Conservation (phyloP, 2,797 vertebrate genomes). For the Moxostoma hubbsi region DNA sequence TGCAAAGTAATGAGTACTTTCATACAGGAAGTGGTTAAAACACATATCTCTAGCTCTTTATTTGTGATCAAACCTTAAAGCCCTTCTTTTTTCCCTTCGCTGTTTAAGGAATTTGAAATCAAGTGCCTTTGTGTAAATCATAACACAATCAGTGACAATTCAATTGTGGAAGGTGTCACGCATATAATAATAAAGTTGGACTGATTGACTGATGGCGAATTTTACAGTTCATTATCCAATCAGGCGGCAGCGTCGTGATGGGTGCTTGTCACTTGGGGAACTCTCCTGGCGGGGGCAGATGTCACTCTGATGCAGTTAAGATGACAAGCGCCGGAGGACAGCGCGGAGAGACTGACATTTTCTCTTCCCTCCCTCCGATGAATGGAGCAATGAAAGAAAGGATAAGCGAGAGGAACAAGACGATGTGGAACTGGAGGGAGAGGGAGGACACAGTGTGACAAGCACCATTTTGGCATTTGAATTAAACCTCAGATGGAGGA, state of each 20-base stretch:
- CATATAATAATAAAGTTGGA: conserved; percentile 62
- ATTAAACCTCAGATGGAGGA: conserved; percentile 59
- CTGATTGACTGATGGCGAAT: conserved; percentile 63
- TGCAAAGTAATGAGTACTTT: conserved; percentile 31
- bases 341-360: conserved; percentile 62
- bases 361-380: conserved; percentile 60
- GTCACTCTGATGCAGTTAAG: conserved; percentile 64
- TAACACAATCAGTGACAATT: conserved; percentile 65
- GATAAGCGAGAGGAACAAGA: conserved; percentile 55
- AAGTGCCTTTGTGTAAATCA: conserved; percentile 62
- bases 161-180: conserved; percentile 63
- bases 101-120: conserved; percentile 61
- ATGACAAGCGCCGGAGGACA: conserved; percentile 64
- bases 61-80: conserved; percentile 47
- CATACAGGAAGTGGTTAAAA: background rate
- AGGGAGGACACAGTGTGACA: conserved; percentile 60
- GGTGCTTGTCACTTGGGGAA: conserved; percentile 62
- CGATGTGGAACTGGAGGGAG: conserved; percentile 53
- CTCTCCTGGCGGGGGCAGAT: conserved; percentile 65
- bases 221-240: conserved; percentile 64
- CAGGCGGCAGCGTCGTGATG: conserved; percentile 56
- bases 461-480: conserved; percentile 64
- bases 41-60: conserved; percentile 33
- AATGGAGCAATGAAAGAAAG: conserved; percentile 59
- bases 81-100: conserved; percentile 34